phyloP scores from a whole-genome alignment of 2,888 invertebrate genomes.

The Noctua comes region DNA sequence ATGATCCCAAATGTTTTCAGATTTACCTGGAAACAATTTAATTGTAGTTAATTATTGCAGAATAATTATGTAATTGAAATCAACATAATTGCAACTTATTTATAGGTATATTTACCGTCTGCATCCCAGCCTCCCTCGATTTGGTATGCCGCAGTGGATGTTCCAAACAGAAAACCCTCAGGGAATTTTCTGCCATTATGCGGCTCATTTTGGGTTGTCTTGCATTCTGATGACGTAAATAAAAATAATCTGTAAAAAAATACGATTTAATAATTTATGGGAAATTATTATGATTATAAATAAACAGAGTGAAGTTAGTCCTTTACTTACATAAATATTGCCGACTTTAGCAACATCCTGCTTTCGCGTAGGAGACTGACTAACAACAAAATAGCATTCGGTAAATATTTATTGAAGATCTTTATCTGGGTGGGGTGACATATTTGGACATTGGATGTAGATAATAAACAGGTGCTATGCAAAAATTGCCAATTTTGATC shows the following conservation, averaged over 20 bases:
- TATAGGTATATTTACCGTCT: conserved; percentile 64
- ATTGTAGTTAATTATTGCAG: background rate
- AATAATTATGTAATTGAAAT: background rate
- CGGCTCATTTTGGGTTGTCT: conserved; percentile 3
- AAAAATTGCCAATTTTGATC: conserved; percentile 1
- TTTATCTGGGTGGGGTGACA: conserved; percentile 26
- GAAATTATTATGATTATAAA: background rate
- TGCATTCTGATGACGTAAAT: conserved; percentile 20
- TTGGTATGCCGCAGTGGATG: conserved; percentile 73
- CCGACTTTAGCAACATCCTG: conserved; percentile 34
- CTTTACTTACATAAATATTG: conserved; percentile 30
- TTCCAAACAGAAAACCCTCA: conserved; percentile 66
- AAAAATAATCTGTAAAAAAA: conserved; percentile 26
- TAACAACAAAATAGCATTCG: conserved; percentile 11
- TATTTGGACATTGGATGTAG: conserved; percentile 18
- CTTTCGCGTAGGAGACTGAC: background rate
- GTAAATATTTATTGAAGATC: conserved; percentile 21
- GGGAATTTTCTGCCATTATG: conserved; percentile 47
- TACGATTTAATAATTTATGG: background rate
- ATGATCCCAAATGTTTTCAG: conserved; percentile 91
- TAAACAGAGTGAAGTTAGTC: background rate
- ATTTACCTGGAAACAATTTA: conserved; percentile 81
- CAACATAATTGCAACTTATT: too few relatives aligned
- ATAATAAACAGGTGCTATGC: background rate
- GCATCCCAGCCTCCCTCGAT: conserved; percentile 75